phyloP scores from a whole-genome alignment of 2,113 vertebrate species.

The Oryzias javanicus region DNA sequence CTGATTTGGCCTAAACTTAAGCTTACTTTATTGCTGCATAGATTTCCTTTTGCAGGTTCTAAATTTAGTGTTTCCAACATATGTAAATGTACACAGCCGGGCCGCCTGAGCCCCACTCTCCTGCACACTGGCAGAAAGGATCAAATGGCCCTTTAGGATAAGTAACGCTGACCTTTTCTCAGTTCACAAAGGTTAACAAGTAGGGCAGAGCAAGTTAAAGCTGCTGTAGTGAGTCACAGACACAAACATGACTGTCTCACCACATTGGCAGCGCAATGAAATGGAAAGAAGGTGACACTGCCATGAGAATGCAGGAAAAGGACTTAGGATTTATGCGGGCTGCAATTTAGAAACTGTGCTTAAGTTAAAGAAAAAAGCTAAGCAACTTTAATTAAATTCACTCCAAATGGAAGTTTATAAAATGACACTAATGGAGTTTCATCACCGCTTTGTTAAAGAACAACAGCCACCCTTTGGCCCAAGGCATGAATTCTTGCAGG shows the following conservation, averaged over 20 bases:
- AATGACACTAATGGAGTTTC: no score
- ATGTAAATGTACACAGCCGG: conserved; percentile 13
- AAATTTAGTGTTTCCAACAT: no score
- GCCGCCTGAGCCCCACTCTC: conserved; percentile 25
- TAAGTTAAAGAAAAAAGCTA: no score
- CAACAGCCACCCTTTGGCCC: no score
- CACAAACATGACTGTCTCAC: conserved; percentile 61
- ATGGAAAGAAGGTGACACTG: conserved; percentile 1
- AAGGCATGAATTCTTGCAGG: no score
- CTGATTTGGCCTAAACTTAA: background rate
- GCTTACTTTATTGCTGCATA: background rate
- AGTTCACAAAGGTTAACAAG: conserved; percentile 53
- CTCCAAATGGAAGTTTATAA: no score
- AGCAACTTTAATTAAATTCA: no score
- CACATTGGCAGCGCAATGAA: conserved; percentile 27
- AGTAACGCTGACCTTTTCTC: conserved; percentile 53
- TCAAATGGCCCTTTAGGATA: conserved; percentile 53
- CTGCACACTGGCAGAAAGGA: conserved; percentile 34
- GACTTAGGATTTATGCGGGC: background rate
- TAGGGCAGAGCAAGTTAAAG: conserved; percentile 45
- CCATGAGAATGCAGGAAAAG: no score
- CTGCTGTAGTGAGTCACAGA: conserved; percentile 60
- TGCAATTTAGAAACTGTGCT: no score
- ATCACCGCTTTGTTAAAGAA: no score
- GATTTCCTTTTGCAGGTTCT: background rate